These are phyloP conservation scores for Aldrovandia affinis DNA, from an alignment of 2,797 vertebrate genomes.

Conservation along the genomic window DNA sequence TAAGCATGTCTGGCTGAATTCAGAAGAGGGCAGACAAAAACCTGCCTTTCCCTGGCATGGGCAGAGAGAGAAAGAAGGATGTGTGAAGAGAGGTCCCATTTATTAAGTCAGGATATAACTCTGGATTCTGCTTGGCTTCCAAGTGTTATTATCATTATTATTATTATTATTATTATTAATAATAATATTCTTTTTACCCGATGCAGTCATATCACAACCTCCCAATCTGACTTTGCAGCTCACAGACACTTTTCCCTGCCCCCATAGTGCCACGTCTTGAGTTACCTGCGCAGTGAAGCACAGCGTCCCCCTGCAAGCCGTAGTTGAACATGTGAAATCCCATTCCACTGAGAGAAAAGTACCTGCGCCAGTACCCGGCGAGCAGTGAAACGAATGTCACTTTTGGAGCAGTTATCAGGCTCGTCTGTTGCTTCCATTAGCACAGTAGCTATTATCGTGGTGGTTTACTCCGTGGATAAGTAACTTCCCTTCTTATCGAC, in stretches of 20 bases:
- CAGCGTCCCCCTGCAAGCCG: too few species aligned
- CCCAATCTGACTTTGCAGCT: too few species aligned
- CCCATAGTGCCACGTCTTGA: too few species aligned
- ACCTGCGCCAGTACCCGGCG: background rate
- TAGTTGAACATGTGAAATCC: background rate
- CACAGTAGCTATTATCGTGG: background rate
- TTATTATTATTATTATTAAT: too few species aligned
- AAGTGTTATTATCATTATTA: too few species aligned
- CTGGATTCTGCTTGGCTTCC: background rate
- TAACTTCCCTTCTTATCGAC: background rate
- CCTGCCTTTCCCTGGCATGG: background rate
- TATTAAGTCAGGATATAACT: background rate
- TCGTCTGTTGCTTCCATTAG: background rate
- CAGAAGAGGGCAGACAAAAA: background rate
- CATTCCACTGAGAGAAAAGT: background rate
- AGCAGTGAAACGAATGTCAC: background rate
- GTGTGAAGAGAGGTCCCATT: background rate
- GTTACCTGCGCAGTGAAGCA: background rate
- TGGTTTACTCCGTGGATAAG: background rate
- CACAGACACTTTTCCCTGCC: too few species aligned
- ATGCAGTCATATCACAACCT: too few species aligned
- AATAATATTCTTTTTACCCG: background rate
- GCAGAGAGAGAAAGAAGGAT: background rate
- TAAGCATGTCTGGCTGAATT: too few species aligned
- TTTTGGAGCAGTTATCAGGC: background rate